Evolutionary conservation across 2,797 vertebrate genomes (phyloP).

Genomic region (Rhinatrema bivittatum): DNA sequence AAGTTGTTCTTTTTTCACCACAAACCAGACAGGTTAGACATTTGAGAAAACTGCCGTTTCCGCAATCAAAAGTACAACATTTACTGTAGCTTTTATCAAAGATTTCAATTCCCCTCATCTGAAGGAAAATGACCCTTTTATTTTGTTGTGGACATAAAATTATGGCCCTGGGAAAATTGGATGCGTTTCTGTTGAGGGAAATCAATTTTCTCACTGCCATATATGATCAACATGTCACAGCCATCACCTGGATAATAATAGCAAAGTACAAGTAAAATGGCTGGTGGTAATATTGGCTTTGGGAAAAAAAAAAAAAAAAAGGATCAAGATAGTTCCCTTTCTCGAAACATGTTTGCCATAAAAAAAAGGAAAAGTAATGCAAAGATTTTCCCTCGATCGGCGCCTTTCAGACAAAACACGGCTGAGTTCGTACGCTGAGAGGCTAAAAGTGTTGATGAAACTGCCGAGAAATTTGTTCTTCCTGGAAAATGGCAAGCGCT

Average conservation of each 20-base stretch:
- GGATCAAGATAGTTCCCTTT: conserved; percentile 42
- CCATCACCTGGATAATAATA: conserved; percentile 75
- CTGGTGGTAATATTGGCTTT: conserved; percentile 54
- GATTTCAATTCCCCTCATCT: conserved; percentile 86
- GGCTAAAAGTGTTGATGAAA: conserved; percentile 48
- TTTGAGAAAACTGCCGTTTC: conserved; percentile 58
- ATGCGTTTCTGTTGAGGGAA: conserved; percentile 88
- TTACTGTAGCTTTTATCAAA: conserved; percentile 77
- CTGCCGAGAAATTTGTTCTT: conserved; percentile 50
- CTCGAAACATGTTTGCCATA: conserved; percentile 42
- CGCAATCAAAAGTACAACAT: conserved; percentile 76
- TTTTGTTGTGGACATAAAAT: conserved; percentile 99
- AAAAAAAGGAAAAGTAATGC: conserved; percentile 15
- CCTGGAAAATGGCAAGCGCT: conserved; percentile 48
- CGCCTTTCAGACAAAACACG: conserved; percentile 25
- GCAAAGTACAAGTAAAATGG: conserved; percentile 70
- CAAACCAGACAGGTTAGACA: conserved; percentile 42
- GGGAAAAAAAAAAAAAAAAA: conserved; percentile 23
- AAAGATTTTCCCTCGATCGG: conserved; percentile 20
- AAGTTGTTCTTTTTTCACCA: conserved; percentile 1
- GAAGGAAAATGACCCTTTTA: conserved; percentile 95
- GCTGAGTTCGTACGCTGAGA: conserved; percentile 40
- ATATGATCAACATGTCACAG: conserved; percentile 84
- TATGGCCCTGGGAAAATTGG: conserved; percentile 95
- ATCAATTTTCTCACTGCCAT: conserved; percentile 93